Conservation (phyloP, 2,888 invertebrate genomes). For the Agonopterix arenella region DNA sequence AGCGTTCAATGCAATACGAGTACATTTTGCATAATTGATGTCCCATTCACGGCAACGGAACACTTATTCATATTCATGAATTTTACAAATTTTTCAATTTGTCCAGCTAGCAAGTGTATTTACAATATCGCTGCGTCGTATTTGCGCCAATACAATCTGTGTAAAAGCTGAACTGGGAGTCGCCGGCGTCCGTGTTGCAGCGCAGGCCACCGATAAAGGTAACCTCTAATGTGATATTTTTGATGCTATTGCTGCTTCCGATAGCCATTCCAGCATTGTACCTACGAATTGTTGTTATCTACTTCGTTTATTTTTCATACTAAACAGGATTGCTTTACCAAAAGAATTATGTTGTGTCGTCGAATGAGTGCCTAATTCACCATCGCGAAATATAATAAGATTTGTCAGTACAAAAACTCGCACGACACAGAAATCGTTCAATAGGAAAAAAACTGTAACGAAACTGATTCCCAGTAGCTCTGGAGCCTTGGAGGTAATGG, state of each 20-base stretch:
- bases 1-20: constrained; percentile 58
- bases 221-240: constrained; percentile 53
- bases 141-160: constrained; percentile 64
- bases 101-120: constrained; percentile 59
- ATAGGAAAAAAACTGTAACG: constrained; percentile 60
- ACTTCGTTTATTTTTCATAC: not conserved
- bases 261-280: constrained; percentile 29
- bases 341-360: constrained; percentile 13
- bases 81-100: constrained; percentile 71
- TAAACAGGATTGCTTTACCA: constrained; percentile 2
- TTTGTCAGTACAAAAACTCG: constrained; percentile 42
- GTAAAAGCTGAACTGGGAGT: constrained; percentile 51
- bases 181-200: constrained; percentile 23
- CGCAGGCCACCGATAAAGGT: constrained; percentile 42
- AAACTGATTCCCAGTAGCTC: constrained; percentile 70
- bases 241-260: constrained; percentile 39
- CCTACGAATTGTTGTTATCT: constrained; percentile 3
- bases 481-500: constrained; percentile 70
- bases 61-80: constrained; percentile 74
- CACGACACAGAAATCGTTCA: constrained; percentile 56
- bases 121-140: constrained; percentile 55
- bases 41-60: constrained; percentile 62
- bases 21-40: constrained; percentile 73
- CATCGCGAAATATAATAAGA: constrained; percentile 27
- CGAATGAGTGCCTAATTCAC: constrained; percentile 20